Percentiles rank a stretch among this genome's conserved stretches.
These are phyloP conservation scores for Dermochelys coriacea DNA, from an alignment of 2,797 vertebrate genomes.

Conservation along the genomic window DNA sequence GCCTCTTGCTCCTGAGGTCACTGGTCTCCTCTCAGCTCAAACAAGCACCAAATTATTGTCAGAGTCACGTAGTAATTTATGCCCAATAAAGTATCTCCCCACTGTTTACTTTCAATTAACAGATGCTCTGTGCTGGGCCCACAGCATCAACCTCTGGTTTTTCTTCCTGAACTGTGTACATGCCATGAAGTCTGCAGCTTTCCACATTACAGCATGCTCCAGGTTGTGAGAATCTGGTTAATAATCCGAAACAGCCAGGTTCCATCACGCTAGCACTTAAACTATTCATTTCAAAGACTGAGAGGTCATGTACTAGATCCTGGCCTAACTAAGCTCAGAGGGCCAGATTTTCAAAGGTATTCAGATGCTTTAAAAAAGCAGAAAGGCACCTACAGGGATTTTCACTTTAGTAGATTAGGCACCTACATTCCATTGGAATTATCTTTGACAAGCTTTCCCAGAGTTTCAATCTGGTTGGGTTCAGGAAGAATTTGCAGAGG, in stretches of 20 bases:
- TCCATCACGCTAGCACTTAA: background rate
- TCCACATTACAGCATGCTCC: background rate
- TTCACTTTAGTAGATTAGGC: background rate
- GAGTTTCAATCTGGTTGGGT: background rate
- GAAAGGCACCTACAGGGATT: background rate
- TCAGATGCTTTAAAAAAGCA: background rate
- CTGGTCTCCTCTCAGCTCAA: background rate
- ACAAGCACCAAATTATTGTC: background rate
- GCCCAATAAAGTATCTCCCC: background rate
- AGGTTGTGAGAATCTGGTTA: rapidly evolving
- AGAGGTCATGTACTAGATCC: too few species aligned
- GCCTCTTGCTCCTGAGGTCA: slow-evolving; percentile 40
- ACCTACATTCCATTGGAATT: background rate
- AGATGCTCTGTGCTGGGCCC: background rate
- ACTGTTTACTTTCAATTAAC: background rate
- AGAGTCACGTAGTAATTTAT: background rate
- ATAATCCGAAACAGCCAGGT: background rate
- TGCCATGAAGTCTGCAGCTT: background rate
- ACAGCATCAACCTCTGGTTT: background rate
- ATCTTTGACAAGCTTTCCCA: background rate
- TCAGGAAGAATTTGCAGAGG: background rate
- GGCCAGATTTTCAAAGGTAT: background rate
- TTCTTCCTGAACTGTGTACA: background rate
- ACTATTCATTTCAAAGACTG: too few species aligned
- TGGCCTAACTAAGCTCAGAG: background rate